These are phyloP conservation scores for Psix sp. DNA, from an alignment of 1,140 invertebrate species.

Conservation along the genomic window DNA sequence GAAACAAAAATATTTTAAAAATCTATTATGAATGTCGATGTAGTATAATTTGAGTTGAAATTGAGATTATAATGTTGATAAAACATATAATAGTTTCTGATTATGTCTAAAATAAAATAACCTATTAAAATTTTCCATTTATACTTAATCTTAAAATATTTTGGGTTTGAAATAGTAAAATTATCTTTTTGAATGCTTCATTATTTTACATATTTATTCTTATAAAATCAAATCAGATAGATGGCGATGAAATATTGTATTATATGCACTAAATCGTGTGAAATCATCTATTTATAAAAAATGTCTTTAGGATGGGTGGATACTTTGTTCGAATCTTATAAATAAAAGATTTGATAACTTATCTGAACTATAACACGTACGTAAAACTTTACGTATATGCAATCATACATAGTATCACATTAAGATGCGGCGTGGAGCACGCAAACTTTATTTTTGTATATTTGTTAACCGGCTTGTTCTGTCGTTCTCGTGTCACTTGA, in stretches of 20 bases:
- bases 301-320: slow-evolving; percentile 76
- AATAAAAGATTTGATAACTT: slow-evolving; percentile 78
- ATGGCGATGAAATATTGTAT: not conserved
- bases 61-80: too few species aligned
- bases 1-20: too few species aligned
- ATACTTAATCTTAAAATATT: too few species aligned
- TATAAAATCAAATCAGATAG: too few species aligned
- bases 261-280: slow-evolving; percentile 23
- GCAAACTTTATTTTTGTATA: slow-evolving; percentile 43
- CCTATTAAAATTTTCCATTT: too few species aligned
- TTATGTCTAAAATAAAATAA: too few species aligned
- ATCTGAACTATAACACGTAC: slow-evolving; percentile 65
- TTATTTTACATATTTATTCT: too few species aligned
- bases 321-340: slow-evolving; percentile 75
- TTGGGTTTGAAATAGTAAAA: too few species aligned
- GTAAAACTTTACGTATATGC: slow-evolving; percentile 12
- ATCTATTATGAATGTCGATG: too few species aligned
- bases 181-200: too few species aligned
- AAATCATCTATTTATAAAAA: slow-evolving; percentile 54
- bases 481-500: slow-evolving; percentile 55
- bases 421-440: slow-evolving; percentile 28
- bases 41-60: too few species aligned
- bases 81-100: too few species aligned
- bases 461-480: slow-evolving; percentile 42
- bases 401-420: slow-evolving; percentile 1